Base-by-base conservation (phyloP, 2,797 vertebrate species). In the Mallotus villosus region DNA sequence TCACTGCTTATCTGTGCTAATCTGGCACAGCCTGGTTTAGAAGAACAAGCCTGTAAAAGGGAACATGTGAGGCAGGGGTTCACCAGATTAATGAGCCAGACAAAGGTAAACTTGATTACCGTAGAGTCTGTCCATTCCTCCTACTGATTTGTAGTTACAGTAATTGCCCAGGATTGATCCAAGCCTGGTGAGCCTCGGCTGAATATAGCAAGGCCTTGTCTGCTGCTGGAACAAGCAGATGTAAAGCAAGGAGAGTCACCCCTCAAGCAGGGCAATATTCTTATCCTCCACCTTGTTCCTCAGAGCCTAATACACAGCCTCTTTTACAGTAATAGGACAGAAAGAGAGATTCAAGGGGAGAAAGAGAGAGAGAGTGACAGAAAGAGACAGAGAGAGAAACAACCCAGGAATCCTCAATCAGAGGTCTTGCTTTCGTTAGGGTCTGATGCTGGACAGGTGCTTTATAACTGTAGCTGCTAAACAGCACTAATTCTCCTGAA, bases 401-500 rank as follows among this genome's bases (percentile, higher is more conserved):
- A 69, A 65, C 34, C 68, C 34, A 12, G 62, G 51, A 79, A 67
- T 87, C 73, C 64, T 88, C 65, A 79, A 78, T 92, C 84, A 85
- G 74, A 82, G 66, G n/a, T 51, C 51, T 64, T 75, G 67, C 71
- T 76, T 81, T 84, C 74, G 79, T 65, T 75, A 27, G 59, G 72
- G 68, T 65, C 73, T 76, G 25, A 46, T 37, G 27, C 78, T 80
- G 78, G 86, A 81, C 83, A 81, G 82, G 71, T 80, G 82, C 81
- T 84, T 82, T 88, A 88, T 87, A 90, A 83, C 85, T 70, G 66
- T 77, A 72, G 79, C 83, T 82, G 84, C 88, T 90, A 82, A 93
- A 90, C 86, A 87, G 86, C 77, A 85, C 88, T 90, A 89, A 93
- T 91, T 91, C 85, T 87, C 81, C 57, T 67, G 51, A 78, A 89